Conservation (phyloP, 1,140 invertebrate genomes). For the Mactra quadrangularis region DNA sequence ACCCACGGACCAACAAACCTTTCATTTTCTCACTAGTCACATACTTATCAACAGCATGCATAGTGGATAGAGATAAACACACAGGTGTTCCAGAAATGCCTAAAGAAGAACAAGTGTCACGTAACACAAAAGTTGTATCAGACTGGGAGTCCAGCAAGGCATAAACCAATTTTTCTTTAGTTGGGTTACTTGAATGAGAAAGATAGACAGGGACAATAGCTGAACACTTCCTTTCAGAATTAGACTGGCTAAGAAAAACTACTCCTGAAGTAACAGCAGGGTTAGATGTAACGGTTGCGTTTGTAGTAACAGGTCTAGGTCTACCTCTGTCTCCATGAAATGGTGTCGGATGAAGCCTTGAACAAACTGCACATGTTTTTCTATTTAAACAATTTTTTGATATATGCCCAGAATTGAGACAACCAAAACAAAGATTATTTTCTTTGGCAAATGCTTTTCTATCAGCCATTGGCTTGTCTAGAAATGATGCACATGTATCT, state of each 20-base stretch:
- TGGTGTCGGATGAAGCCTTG: slow-evolving; percentile 10
- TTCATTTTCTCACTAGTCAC: slow-evolving; percentile 11
- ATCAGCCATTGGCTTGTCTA: neutral
- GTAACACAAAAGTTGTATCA: slow-evolving; percentile 3
- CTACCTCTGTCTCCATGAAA: slow-evolving; percentile 1
- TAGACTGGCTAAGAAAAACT: neutral
- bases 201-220: slow-evolving; percentile 7
- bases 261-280: too few relatives aligned
- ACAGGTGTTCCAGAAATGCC: neutral
- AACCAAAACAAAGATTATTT: slow-evolving; percentile 20
- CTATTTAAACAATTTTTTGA: neutral
- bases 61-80: neutral
- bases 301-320: neutral
- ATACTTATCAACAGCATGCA: slow-evolving; percentile 8
- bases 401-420: neutral
- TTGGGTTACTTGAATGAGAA: neutral
- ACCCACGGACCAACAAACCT: slow-evolving; percentile 31
- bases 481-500: neutral
- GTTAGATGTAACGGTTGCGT: neutral
- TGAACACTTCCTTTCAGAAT: neutral
- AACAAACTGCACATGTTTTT: slow-evolving; percentile 28
- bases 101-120: neutral
- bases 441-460: neutral
- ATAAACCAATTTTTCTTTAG: neutral
- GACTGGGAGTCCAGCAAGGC: slow-evolving; percentile 17